phyloP scores from a whole-genome alignment of 2,888 invertebrate species.

The Panopea generosa region DNA sequence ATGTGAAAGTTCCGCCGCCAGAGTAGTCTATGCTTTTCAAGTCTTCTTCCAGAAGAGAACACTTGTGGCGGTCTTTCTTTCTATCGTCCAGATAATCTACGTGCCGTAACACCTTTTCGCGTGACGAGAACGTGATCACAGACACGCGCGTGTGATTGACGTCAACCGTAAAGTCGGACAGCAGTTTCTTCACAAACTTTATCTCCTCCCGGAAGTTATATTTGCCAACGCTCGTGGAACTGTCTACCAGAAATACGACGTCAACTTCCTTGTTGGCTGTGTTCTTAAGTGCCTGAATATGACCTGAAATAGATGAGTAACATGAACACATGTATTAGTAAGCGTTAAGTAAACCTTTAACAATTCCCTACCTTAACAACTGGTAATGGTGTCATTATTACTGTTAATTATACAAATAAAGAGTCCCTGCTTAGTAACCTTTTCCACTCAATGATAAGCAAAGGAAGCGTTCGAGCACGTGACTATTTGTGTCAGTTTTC shows the following conservation, averaged over 20 bases:
- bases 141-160: conserved; percentile 89
- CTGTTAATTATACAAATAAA: too few relatives aligned
- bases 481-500: too few relatives aligned
- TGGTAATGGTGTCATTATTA: too few relatives aligned
- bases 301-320: conserved; percentile 76
- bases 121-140: conserved; percentile 89
- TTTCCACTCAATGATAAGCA: too few relatives aligned
- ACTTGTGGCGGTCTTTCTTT: conserved; percentile 88
- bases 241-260: conserved; percentile 89
- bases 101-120: conserved; percentile 87
- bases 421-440: too few relatives aligned
- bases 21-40: conserved; percentile 88
- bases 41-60: conserved; percentile 88
- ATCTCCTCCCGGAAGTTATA: conserved; percentile 89
- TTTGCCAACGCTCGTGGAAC: conserved; percentile 90
- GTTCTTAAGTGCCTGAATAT: conserved; percentile 87
- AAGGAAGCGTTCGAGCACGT: too few relatives aligned
- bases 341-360: too few relatives aligned
- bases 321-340: too few relatives aligned
- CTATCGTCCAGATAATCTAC: conserved; percentile 88
- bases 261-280: conserved; percentile 86
- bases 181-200: conserved; percentile 89
- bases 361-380: too few relatives aligned
- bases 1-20: conserved; percentile 90
- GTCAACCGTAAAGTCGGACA: conserved; percentile 89